Conservation (phyloP, 2,113 vertebrate species). For the Melanerpes formicivorus region DNA sequence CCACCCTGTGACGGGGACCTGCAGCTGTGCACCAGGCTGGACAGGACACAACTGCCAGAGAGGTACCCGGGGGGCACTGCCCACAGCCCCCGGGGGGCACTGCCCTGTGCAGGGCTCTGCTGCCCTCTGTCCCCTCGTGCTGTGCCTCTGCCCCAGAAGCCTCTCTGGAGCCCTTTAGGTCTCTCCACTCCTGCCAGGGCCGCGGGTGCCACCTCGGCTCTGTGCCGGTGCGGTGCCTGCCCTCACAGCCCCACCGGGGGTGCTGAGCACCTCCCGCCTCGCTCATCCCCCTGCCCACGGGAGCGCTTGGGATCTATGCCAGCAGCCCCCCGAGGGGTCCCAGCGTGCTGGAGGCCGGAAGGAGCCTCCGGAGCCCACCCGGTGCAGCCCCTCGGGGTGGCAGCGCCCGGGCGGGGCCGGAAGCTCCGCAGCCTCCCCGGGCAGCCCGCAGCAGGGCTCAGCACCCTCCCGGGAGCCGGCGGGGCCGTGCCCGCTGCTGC, state of each 20-base stretch:
- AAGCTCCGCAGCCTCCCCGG: too few relatives aligned
- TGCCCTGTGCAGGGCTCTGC: accelerated
- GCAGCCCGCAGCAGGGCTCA: too few relatives aligned
- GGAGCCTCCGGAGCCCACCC: too few relatives aligned
- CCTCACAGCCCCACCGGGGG: accelerated
- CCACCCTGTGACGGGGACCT: slow-evolving; percentile 81
- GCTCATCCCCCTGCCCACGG: neutral
- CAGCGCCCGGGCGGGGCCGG: too few relatives aligned
- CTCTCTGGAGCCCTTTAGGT: neutral
- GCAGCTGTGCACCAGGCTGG: slow-evolving; percentile 87
- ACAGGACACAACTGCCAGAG: slow-evolving; percentile 85
- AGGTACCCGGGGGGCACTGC: slow-evolving; percentile 54
- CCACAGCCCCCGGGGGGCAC: neutral
- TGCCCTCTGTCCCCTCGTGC: accelerated
- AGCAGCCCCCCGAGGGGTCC: neutral
- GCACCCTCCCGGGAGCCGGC: neutral
- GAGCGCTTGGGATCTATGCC: accelerated
- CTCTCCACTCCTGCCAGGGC: accelerated
- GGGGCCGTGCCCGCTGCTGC: accelerated
- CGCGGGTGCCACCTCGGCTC: neutral
- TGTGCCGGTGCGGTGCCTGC: accelerated
- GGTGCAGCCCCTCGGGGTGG: too few relatives aligned
- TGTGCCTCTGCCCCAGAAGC: neutral
- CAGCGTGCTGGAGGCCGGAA: too few relatives aligned
- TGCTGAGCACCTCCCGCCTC: accelerated